These are phyloP conservation scores for Drosophila persimilis DNA, from an alignment of 1,140 invertebrate species.

Conservation along the genomic window DNA sequence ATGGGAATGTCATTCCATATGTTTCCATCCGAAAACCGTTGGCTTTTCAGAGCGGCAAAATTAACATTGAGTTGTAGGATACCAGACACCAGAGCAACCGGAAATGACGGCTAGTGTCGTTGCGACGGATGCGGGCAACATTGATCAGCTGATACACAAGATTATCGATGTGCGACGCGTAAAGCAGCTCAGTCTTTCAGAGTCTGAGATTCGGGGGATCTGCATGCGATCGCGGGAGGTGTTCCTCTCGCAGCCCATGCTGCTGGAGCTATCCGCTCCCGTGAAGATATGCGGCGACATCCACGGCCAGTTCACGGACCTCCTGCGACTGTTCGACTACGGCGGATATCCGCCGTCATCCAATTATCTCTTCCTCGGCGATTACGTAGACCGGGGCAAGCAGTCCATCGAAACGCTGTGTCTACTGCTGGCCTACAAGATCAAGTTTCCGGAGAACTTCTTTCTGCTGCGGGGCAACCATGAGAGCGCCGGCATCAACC, in stretches of 20 bases:
- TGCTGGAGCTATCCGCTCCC: slow-evolving; percentile 84
- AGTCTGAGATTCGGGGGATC: slow-evolving; percentile 14
- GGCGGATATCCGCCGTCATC: slow-evolving; percentile 99
- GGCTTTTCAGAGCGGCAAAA: neutral
- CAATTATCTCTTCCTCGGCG: slow-evolving; percentile 98
- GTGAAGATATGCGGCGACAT: slow-evolving; percentile 98
- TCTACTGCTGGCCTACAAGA: slow-evolving; percentile 96
- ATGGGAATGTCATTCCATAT: too few relatives aligned
- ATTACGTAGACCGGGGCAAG: slow-evolving; percentile 92
- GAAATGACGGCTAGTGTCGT: slow-evolving; percentile 3
- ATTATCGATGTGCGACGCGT: slow-evolving; percentile 18
- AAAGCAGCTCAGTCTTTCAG: slow-evolving; percentile 23
- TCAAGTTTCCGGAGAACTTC: slow-evolving; percentile 93
- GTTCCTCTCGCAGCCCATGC: slow-evolving; percentile 98
- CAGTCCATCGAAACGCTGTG: slow-evolving; percentile 95
- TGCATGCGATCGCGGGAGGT: slow-evolving; percentile 90
- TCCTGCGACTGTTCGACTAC: slow-evolving; percentile 98
- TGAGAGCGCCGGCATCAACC: slow-evolving; percentile 93
- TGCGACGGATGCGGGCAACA: slow-evolving; percentile 4
- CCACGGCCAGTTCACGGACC: slow-evolving; percentile 98
- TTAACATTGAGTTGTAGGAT: neutral
- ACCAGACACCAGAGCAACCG: slow-evolving; percentile 1
- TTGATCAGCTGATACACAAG: slow-evolving; percentile 18
- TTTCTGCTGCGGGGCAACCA: slow-evolving; percentile 92
- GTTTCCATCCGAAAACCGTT: neutral